These are phyloP conservation scores for Gonatopus flavifemur DNA, from an alignment of 1,140 invertebrate genomes.

Conservation along the genomic window DNA sequence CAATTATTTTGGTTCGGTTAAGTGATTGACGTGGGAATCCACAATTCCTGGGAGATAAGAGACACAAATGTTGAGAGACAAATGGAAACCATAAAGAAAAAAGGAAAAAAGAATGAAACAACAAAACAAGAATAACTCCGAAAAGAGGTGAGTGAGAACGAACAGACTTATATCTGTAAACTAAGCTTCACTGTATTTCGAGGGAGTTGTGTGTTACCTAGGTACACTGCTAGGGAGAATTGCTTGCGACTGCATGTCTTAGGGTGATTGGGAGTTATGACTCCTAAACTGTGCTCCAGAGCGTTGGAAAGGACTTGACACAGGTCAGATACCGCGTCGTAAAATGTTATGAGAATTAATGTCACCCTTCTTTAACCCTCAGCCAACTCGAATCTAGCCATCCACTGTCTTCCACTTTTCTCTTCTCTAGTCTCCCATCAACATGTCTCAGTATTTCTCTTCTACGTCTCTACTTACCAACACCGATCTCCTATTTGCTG, in stretches of 20 bases:
- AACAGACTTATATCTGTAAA: neutral
- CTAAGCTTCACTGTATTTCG: slow-evolving; percentile 3
- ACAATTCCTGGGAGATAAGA: too few relatives aligned
- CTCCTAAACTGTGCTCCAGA: slow-evolving; percentile 52
- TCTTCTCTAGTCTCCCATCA: slow-evolving; percentile 17
- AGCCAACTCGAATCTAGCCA: slow-evolving; percentile 19
- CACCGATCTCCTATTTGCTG: slow-evolving; percentile 27
- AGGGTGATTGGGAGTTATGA: slow-evolving; percentile 58
- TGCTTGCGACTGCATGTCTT: slow-evolving; percentile 50
- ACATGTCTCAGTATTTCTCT: neutral
- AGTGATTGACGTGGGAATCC: too few relatives aligned
- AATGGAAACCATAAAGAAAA: neutral
- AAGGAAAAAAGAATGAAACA: neutral
- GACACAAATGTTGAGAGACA: neutral
- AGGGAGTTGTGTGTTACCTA: too few relatives aligned
- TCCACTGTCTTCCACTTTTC: slow-evolving; percentile 10
- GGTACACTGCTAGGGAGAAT: slow-evolving; percentile 20
- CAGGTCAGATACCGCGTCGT: slow-evolving; percentile 56
- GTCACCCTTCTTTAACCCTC: slow-evolving; percentile 34
- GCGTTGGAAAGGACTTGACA: slow-evolving; percentile 53
- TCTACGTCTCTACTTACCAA: neutral
- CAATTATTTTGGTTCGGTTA: too few relatives aligned
- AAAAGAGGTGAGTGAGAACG: neutral
- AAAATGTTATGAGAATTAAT: slow-evolving; percentile 61
- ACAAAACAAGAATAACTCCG: neutral